phyloP scores from a whole-genome alignment of 2,888 invertebrate genomes.

The Lasioglossum lativentre region DNA sequence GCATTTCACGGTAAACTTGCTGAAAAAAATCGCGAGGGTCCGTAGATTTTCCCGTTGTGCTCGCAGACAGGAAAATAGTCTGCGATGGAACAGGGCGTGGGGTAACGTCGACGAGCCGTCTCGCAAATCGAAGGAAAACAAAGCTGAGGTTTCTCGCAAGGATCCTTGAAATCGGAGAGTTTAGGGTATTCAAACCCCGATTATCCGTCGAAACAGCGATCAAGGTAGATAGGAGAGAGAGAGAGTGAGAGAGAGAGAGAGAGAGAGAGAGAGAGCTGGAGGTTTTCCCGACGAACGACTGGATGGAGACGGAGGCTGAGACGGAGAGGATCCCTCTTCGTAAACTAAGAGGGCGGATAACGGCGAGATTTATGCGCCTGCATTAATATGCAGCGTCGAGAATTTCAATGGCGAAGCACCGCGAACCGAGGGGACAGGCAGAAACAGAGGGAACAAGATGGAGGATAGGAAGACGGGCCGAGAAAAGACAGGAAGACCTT shows the following conservation, averaged over 20 bases:
- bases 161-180: conserved; percentile 30
- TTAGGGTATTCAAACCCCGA: conserved; percentile 49
- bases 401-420: conserved; percentile 64
- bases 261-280: not conserved
- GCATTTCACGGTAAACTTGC: not conserved
- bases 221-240: not conserved
- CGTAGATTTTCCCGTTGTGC: not conserved
- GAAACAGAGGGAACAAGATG: not conserved
- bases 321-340: conserved; percentile 17
- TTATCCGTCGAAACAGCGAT: conserved; percentile 63
- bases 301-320: conserved; percentile 7
- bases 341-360: conserved; percentile 63
- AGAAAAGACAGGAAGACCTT: conserved; percentile 6
- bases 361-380: conserved; percentile 65
- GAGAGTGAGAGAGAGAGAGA: not conserved
- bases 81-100: not conserved
- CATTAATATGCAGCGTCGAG: conserved; percentile 66
- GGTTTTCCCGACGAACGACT: conserved; percentile 14
- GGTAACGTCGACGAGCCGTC: conserved; percentile 10
- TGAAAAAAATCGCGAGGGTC: not conserved
- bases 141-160: conserved; percentile 24
- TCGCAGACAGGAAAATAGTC: not conserved
- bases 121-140: conserved; percentile 20
- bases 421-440: not conserved
- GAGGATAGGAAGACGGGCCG: not conserved